Conservation (phyloP, 2,113 vertebrate species). For the Hemiprocne comata region DNA sequence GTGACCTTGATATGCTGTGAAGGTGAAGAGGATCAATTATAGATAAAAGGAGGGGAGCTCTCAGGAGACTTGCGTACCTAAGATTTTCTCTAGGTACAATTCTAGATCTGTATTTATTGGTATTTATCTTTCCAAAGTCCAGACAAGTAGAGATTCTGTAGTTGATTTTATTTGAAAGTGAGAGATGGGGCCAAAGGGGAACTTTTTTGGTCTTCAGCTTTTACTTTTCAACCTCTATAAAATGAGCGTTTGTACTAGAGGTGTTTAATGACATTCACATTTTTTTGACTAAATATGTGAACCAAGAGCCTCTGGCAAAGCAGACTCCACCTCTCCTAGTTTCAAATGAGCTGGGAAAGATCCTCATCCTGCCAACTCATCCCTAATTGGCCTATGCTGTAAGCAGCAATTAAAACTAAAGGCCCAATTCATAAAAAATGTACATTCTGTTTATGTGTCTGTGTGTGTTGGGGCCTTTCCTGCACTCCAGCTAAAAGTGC, state of each 20-base stretch:
- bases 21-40: constrained; percentile 73
- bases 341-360: constrained; percentile 67
- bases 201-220: constrained; percentile 49
- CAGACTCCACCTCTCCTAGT: constrained; percentile 47
- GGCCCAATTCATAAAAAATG: constrained; percentile 64
- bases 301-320: constrained; percentile 59
- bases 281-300: constrained; percentile 53
- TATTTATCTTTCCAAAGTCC: constrained; percentile 69
- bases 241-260: constrained; percentile 45
- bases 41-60: constrained; percentile 68
- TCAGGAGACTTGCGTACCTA: constrained; percentile 34
- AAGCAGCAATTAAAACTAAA: constrained; percentile 76
- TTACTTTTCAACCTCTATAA: constrained; percentile 64
- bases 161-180: constrained; percentile 75
- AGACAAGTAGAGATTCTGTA: constrained; percentile 56
- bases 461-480: not conserved
- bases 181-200: constrained; percentile 67
- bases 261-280: constrained; percentile 49
- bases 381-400: constrained; percentile 70
- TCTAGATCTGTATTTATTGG: constrained; percentile 53
- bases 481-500: not conserved
- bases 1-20: constrained; percentile 59
- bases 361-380: constrained; percentile 65
- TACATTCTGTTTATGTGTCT: constrained; percentile 27
- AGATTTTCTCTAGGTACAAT: constrained; percentile 57